Conservation (phyloP, 2,797 vertebrate genomes). For the Anniella stebbinsi region DNA sequence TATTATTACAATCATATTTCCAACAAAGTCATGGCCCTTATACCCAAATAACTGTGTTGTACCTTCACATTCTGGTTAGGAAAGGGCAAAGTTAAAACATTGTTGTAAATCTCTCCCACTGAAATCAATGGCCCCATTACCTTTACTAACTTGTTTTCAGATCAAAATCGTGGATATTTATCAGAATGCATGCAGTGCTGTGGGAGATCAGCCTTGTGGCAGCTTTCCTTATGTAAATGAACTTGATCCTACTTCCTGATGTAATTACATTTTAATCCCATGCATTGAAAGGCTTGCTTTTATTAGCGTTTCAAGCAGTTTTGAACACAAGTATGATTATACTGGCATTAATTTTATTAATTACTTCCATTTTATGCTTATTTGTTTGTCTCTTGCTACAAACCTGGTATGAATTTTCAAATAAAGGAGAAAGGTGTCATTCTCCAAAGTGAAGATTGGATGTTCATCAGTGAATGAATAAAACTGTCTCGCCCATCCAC, state of each 20-base stretch:
- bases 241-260: slow-evolving; percentile 37
- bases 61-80: too few relatives aligned
- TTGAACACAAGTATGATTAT: slow-evolving; percentile 29
- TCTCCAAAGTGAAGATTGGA: background rate
- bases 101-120: too few relatives aligned
- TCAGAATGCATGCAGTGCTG: slow-evolving; percentile 26
- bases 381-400: background rate
- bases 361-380: slow-evolving; percentile 20
- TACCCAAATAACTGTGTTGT: too few relatives aligned
- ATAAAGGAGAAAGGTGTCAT: background rate
- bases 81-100: too few relatives aligned
- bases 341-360: slow-evolving; percentile 28
- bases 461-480: background rate
- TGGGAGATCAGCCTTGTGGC: slow-evolving; percentile 37
- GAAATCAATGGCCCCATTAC: too few relatives aligned
- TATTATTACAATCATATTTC: too few relatives aligned
- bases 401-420: background rate
- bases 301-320: background rate
- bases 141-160: too few relatives aligned
- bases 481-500: background rate
- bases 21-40: too few relatives aligned
- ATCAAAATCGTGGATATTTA: too few relatives aligned
- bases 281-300: slow-evolving; percentile 17
- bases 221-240: slow-evolving; percentile 30
- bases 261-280: slow-evolving; percentile 17